Conservation (phyloP, 2,888 invertebrate genomes). For the Cancer borealis region DNA sequence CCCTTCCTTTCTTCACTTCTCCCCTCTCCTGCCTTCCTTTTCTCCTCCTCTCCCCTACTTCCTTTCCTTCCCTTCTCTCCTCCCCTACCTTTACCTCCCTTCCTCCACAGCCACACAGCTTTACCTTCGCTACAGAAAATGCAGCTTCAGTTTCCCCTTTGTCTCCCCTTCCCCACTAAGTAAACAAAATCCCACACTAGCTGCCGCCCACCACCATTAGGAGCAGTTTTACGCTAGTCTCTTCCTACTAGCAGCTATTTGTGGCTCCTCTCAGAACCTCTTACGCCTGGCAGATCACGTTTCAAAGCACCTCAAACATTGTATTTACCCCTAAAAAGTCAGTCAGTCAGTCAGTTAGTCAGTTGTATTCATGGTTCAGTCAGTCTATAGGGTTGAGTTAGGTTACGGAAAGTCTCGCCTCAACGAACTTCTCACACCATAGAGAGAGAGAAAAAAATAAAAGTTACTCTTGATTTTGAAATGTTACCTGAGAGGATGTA, state of each 20-base stretch:
- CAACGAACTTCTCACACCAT: not conserved
- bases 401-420: not conserved
- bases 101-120: not conserved
- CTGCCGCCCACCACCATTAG: constrained; percentile 8
- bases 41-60: not conserved
- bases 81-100: not conserved
- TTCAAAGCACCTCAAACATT: constrained; percentile 5
- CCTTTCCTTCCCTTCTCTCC: not conserved
- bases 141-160: constrained; percentile 25
- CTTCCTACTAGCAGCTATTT: not conserved
- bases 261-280: not conserved
- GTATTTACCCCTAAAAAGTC: not conserved
- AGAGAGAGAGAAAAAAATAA: not conserved
- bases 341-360: no score
- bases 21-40: not conserved
- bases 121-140: constrained; percentile 26
- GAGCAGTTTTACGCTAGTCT: constrained; percentile 37
- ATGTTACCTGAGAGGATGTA: not conserved
- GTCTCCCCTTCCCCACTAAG: constrained; percentile 46
- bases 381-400: not conserved
- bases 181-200: constrained; percentile 46
- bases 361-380: not conserved
- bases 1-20: not conserved
- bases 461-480: not conserved
- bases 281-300: not conserved